A percentile compares a stretch with the other conserved stretches of the same genome.
These are phyloP conservation scores for Butastur rufipennis DNA, from an alignment of 2,113 vertebrate species.

Conservation along the genomic window DNA sequence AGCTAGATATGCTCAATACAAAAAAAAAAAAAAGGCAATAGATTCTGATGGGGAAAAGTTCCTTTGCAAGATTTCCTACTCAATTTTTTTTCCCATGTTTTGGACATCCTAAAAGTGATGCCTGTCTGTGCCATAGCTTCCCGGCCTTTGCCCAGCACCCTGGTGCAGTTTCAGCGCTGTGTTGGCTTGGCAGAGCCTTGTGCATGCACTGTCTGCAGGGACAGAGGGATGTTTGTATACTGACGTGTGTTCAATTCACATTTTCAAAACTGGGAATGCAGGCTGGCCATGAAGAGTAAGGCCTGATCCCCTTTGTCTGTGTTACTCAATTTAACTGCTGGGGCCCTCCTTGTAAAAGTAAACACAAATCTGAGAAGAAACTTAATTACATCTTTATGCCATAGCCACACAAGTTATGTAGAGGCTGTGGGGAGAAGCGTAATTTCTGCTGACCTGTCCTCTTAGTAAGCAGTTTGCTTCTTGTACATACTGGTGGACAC, in stretches of 20 bases:
- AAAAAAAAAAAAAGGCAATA: background rate
- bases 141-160: background rate
- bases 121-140: background rate
- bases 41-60: background rate
- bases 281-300: background rate
- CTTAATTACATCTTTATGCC: background rate
- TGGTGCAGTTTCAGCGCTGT: background rate
- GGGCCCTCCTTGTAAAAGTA: background rate
- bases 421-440: background rate
- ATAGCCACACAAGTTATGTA: background rate
- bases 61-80: background rate
- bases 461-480: background rate
- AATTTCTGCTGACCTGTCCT: background rate
- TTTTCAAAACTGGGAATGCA: background rate
- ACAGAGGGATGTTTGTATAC: background rate
- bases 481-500: background rate
- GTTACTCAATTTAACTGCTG: background rate
- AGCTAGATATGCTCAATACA: background rate
- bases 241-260: background rate
- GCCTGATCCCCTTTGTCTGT: background rate
- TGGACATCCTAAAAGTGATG: background rate
- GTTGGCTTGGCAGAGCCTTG: background rate
- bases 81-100: background rate
- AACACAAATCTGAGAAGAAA: background rate
- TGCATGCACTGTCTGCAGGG: accelerated